phyloP scores from a whole-genome alignment of 1,140 invertebrate species.

The Caerostris extrusa region DNA sequence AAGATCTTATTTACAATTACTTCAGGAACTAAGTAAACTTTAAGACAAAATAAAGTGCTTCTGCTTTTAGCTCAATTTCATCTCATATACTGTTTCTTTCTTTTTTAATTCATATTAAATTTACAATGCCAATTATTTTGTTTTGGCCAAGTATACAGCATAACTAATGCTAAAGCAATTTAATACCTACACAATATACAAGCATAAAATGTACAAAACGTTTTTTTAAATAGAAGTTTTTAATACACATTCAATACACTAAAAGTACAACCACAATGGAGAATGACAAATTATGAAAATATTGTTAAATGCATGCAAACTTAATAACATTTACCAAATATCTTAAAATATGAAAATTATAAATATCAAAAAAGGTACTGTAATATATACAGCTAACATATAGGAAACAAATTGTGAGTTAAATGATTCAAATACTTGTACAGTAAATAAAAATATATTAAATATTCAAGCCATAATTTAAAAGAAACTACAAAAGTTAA shows the following conservation, averaged over 20 bases:
- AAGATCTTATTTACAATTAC: constrained; percentile 54
- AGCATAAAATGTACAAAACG: constrained; percentile 70
- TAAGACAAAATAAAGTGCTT: constrained; percentile 61
- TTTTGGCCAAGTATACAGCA: constrained; percentile 58
- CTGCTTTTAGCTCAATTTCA: constrained; percentile 49
- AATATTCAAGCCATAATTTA: no score
- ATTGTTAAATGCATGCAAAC: constrained; percentile 63
- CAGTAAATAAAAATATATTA: not conserved
- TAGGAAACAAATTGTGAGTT: not conserved
- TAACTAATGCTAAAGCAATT: not conserved
- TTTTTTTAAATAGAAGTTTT: constrained; percentile 13
- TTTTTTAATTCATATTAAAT: constrained; percentile 34
- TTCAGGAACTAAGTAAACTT: constrained; percentile 71
- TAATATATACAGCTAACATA: not conserved
- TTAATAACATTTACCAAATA: constrained; percentile 12
- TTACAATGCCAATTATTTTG: constrained; percentile 48
- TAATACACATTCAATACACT: constrained; percentile 51
- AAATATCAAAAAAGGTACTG: not conserved
- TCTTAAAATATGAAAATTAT: not conserved
- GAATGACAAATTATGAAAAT: not conserved
- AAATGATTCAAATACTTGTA: not conserved
- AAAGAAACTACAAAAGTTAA: no score
- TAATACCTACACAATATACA: constrained; percentile 67
- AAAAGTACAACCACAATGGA: constrained; percentile 66
- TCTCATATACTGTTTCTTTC: not conserved